These are phyloP conservation scores for Gallinago nigripennis DNA, from an alignment of 2,797 vertebrate genomes.

Conservation along the genomic window DNA sequence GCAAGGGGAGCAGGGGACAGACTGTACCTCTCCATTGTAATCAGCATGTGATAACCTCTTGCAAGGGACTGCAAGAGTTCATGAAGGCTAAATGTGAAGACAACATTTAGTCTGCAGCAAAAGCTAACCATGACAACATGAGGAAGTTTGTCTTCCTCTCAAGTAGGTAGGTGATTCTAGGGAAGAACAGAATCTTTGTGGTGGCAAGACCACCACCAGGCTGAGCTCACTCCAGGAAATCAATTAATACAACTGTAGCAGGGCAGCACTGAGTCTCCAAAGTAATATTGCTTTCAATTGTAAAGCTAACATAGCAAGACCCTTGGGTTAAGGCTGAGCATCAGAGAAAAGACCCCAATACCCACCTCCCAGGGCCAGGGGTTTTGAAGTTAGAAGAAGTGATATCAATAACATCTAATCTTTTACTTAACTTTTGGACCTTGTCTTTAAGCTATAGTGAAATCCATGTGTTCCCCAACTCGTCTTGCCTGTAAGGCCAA, in stretches of 20 bases:
- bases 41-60: not conserved
- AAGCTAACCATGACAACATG: not conserved
- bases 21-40: not conserved
- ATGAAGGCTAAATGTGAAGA: not conserved
- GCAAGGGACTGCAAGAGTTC: not conserved
- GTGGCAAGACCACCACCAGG: not conserved
- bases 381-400: not conserved
- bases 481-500: not conserved
- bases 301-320: not conserved
- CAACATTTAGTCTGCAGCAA: not conserved
- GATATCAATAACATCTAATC: not conserved
- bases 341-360: not conserved
- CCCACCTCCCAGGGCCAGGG: not conserved
- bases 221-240: not conserved
- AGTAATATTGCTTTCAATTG: not conserved
- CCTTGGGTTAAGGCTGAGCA: not conserved
- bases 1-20: fast-evolving
- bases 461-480: not conserved
- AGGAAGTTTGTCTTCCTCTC: not conserved
- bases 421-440: not conserved
- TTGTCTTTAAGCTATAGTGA: not conserved
- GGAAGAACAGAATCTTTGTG: not conserved
- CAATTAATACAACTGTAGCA: not conserved
- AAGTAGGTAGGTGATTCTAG: not conserved
- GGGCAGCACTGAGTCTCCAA: not conserved